Base-by-base conservation (phyloP, 2,113 vertebrate genomes). In the Verasper variegatus region DNA sequence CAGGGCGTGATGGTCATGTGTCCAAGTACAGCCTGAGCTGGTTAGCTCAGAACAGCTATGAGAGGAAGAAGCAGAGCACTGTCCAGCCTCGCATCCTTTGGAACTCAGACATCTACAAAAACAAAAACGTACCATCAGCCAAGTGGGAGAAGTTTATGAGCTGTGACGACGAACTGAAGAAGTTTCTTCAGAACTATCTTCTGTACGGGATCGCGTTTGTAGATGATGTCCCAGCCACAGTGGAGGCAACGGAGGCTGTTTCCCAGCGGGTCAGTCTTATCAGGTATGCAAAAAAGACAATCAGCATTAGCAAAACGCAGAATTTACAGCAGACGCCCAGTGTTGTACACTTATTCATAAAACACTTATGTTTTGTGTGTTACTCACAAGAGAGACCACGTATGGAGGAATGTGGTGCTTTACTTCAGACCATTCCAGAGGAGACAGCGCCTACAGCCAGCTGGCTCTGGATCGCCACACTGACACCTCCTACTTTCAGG, bases 351-450 rank as follows among this genome's bases (percentile, higher is more conserved):
- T 62, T 18, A 18, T 1, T 62, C 8, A n/a, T 54, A 59, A 66
- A 57, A 26, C 14, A n/a, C 2, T 31, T 26, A 6, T 71, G 14
- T 67, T 61, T 56, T 88, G 66, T 79, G 47, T 56, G 10, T 63
- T 47, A 26, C 23, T 70, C 56, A 27, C 21, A 76, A 99, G 98
- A 87, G 97, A 98, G 90, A 98, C 97, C 3, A 96, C 96, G 35
- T 98, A 96, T 1, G 98, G 97, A 4, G 93, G 93, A 74, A 96
- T 98, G 95, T 99, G 97, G 97, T 91, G 91, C 90, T 95, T 98
- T 47, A 98, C 97, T 31, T 97, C 98, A 0, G 97, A 98, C 86
- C 95, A 96, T 76, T 97, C 97, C 8, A 93, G 98, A 20, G 97
- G 95, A 20, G 97, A 99, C 89, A 95, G 94, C 0, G 97, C 98